Conservation (phyloP, 2,113 vertebrate genomes). For the Monarcha castaneiventris region DNA sequence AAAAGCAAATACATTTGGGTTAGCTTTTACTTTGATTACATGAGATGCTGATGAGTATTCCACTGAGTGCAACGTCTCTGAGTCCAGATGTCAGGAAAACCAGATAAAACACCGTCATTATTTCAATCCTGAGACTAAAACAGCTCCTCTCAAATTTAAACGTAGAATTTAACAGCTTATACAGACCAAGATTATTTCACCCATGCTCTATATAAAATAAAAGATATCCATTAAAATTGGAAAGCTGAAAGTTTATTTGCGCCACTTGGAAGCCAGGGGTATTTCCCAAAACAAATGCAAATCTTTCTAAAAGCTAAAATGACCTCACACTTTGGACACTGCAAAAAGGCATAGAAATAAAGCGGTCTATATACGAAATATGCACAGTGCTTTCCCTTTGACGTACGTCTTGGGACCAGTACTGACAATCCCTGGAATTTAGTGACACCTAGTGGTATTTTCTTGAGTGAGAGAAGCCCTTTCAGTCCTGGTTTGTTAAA, state of each 20-base stretch:
- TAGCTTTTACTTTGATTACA: background rate
- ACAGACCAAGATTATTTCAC: background rate
- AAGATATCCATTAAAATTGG: background rate
- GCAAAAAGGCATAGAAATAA: background rate
- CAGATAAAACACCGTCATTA: background rate
- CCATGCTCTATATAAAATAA: accelerated
- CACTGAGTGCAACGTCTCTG: background rate
- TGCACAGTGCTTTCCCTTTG: accelerated
- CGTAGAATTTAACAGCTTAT: background rate
- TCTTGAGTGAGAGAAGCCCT: background rate
- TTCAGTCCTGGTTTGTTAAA: too few species aligned
- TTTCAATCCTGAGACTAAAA: background rate
- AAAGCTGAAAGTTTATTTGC: background rate
- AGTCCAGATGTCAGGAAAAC: background rate
- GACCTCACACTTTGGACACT: background rate
- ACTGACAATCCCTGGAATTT: background rate
- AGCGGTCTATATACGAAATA: accelerated
- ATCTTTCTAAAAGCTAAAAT: background rate
- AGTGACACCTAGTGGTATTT: constrained; percentile 42
- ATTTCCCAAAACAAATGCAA: background rate
- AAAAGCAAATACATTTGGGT: background rate
- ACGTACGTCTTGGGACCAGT: accelerated
- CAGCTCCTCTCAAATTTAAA: background rate
- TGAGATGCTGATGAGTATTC: background rate
- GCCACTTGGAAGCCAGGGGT: background rate